These are phyloP conservation scores for Leptinotarsa haldemani DNA, from an alignment of 2,888 invertebrate species.

Conservation along the genomic window DNA sequence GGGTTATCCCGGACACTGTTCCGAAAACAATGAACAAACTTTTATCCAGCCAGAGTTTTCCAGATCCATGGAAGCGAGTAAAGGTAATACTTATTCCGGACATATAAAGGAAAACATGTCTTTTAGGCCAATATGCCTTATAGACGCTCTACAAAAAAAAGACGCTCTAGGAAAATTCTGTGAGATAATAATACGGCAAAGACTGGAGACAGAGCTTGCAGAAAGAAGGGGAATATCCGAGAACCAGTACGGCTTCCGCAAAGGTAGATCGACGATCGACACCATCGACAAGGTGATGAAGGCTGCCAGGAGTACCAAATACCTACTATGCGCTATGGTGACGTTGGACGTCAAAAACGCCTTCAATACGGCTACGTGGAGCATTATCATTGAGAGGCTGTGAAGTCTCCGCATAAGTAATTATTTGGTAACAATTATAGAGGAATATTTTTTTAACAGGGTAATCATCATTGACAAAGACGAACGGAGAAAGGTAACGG, in stretches of 20 bases:
- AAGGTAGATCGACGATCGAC: not conserved
- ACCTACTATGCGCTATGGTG: not conserved
- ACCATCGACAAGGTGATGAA: conserved; percentile 14
- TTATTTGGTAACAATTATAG: not conserved
- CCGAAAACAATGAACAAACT: not conserved
- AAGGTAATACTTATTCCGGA: conserved; percentile 6
- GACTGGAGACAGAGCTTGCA: not conserved
- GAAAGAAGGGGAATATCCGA: not conserved
- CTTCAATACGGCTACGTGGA: not conserved
- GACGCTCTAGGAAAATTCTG: conserved; percentile 13
- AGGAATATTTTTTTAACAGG: not conserved
- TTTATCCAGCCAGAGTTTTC: not conserved
- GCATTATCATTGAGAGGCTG: not conserved
- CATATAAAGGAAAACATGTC: not conserved
- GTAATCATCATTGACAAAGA: not conserved
- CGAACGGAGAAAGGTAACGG: not conserved
- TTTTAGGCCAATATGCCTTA: conserved; percentile 11
- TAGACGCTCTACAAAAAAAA: too few species aligned
- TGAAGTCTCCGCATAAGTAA: not conserved
- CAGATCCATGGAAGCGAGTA: not conserved
- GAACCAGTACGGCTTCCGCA: conserved; percentile 4
- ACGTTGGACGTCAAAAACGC: not conserved
- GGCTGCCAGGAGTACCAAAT: not conserved
- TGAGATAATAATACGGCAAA: not conserved
- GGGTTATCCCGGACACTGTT: not conserved